Evolutionary conservation across 53 echinoderm and acorn worm genomes (phyloP).

Genomic region (Temnopleurus reevesii): DNA sequence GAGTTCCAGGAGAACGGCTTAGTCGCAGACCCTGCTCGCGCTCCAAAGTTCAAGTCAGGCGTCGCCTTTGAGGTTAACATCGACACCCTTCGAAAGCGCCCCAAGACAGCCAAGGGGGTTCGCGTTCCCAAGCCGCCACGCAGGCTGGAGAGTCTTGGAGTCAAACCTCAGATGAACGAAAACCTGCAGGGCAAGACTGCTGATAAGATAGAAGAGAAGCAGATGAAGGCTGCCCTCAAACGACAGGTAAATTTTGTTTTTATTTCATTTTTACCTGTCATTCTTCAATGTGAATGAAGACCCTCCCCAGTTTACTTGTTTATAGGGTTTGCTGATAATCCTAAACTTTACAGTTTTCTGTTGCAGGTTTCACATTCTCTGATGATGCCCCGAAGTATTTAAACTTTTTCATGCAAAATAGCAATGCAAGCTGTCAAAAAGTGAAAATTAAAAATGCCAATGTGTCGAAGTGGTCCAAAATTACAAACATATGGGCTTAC

Average conservation of each 20-base stretch:
- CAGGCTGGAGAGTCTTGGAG: background rate
- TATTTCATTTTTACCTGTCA: too few species aligned
- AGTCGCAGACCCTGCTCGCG: background rate
- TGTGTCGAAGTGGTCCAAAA: too few species aligned
- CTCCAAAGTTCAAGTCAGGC: background rate
- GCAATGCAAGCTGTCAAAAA: too few species aligned
- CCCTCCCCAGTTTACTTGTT: too few species aligned
- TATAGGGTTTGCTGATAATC: too few species aligned
- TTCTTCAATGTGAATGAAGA: too few species aligned
- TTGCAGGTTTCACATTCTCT: too few species aligned
- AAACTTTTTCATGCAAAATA: too few species aligned
- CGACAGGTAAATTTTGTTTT: conserved; percentile 1
- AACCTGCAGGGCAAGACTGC: background rate
- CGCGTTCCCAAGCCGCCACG: conserved; percentile 31
- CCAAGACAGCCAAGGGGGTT: conserved; percentile 31
- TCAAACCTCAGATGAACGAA: background rate
- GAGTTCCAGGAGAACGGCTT: background rate
- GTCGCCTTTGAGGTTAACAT: background rate
- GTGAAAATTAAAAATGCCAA: too few species aligned
- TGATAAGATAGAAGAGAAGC: background rate
- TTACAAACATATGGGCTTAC: too few species aligned
- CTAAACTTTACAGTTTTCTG: too few species aligned
- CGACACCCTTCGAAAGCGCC: conserved; percentile 3
- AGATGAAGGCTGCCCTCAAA: conserved; percentile 10
- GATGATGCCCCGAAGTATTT: too few species aligned